A percentile compares a stretch with the other conserved stretches of the same genome.
These are phyloP conservation scores for Nasonovia ribisnigri DNA, from an alignment of 2,888 invertebrate species.

Conservation along the genomic window DNA sequence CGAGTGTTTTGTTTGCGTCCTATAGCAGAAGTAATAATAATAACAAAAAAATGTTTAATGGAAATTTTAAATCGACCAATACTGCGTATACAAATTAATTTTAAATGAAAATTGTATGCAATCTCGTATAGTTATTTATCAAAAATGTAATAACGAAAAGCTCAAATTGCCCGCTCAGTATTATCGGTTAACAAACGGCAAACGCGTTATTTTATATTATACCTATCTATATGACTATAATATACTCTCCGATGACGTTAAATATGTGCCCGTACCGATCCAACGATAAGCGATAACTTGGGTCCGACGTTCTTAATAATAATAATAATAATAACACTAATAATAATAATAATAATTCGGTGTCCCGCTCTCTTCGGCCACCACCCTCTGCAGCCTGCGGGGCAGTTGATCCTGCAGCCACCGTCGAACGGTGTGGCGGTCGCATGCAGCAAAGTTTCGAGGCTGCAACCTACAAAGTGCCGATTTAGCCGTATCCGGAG, in stretches of 20 bases:
- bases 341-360: not conserved
- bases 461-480: conserved; percentile 25
- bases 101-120: not conserved
- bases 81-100: not conserved
- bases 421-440: not conserved
- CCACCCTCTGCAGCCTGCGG: too few relatives aligned
- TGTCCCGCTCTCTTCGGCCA: not conserved
- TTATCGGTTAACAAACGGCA: not conserved
- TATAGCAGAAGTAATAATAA: not conserved
- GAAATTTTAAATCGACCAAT: not conserved
- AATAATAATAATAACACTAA: not conserved
- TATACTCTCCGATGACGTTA: not conserved
- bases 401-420: not conserved
- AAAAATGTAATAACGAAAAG: not conserved
- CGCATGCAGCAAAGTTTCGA: conserved; percentile 37
- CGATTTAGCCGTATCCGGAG: conserved; percentile 52
- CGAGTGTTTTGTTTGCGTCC: not conserved
- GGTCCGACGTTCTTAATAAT: not conserved
- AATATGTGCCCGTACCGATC: not conserved
- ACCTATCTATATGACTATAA: not conserved
- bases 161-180: not conserved
- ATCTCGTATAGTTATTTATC: not conserved
- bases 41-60: not conserved
- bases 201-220: not conserved
- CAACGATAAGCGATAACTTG: not conserved